Percentiles rank a stretch among this genome's conserved stretches.
These are phyloP conservation scores for Dicranocentrus wangi DNA, from an alignment of 2,888 invertebrate genomes.

Conservation along the genomic window DNA sequence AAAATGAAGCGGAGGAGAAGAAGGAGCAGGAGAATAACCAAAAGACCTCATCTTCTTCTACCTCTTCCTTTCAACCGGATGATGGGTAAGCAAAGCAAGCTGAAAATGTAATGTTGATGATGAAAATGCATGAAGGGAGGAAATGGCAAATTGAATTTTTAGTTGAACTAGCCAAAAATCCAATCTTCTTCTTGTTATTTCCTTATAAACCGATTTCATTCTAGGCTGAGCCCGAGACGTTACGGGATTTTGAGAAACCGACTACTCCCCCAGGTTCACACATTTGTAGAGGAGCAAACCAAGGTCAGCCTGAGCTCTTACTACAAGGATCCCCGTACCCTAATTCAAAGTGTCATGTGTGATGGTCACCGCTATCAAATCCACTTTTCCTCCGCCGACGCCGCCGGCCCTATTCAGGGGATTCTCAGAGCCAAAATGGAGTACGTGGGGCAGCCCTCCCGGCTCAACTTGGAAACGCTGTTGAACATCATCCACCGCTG, in stretches of 20 bases:
- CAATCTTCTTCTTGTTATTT: no score
- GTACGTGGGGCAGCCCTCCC: constrained; percentile 28
- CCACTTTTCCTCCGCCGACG: constrained; percentile 12
- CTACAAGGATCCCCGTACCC: constrained; percentile 16
- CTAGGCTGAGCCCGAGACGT: no score
- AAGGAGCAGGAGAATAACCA: background rate
- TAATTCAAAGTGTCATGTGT: constrained; percentile 31
- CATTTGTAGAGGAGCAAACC: constrained; percentile 17
- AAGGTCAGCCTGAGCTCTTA: constrained; percentile 27
- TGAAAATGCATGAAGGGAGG: no score
- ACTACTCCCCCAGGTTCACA: constrained; percentile 26
- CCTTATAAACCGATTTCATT: no score
- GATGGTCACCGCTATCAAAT: constrained; percentile 39
- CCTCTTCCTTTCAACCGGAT: background rate
- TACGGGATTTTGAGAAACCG: background rate
- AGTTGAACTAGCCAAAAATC: no score
- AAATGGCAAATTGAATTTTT: no score
- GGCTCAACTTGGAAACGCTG: constrained; percentile 16
- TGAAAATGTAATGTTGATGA: no score
- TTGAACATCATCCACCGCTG: constrained; percentile 37
- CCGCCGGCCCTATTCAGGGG: constrained; percentile 21
- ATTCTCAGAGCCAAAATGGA: constrained; percentile 34
- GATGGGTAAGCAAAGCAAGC: constrained; percentile 3
- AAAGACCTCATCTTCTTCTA: background rate
- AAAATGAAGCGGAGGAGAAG: no score